A percentile compares a stretch with the other conserved stretches of the same genome.
These are phyloP conservation scores for Rhegmatorhina hoffmannsi DNA, from an alignment of 2,113 vertebrate species.

Conservation along the genomic window DNA sequence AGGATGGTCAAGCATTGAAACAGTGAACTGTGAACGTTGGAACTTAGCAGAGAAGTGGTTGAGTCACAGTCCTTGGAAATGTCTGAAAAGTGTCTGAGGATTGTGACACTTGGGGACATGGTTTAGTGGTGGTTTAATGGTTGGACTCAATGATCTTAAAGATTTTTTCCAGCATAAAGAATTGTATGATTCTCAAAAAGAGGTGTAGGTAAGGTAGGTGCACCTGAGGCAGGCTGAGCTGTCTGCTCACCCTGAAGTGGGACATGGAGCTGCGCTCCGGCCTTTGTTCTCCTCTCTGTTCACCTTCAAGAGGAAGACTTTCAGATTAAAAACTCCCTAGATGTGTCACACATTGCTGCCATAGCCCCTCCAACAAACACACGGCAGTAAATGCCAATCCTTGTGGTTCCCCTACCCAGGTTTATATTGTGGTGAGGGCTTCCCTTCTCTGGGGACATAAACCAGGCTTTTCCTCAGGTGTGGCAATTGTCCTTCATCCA, in stretches of 20 bases:
- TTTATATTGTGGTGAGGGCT: not conserved
- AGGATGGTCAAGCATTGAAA: not conserved
- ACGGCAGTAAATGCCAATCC: not conserved
- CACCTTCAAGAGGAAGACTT: not conserved
- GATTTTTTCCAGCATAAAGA: not conserved
- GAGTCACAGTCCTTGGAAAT: not conserved
- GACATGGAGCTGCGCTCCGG: not conserved
- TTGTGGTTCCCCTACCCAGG: rapidly evolving
- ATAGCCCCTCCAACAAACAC: not conserved
- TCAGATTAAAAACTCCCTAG: rapidly evolving
- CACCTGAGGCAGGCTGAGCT: rapidly evolving
- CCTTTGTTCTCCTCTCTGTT: not conserved
- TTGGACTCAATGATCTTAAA: rapidly evolving
- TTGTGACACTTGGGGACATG: not conserved
- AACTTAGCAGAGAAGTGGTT: not conserved
- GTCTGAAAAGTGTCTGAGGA: not conserved
- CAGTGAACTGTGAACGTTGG: not conserved
- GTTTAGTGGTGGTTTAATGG: not conserved
- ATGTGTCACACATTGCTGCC: rapidly evolving
- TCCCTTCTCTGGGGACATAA: not conserved
- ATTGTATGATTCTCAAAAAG: not conserved
- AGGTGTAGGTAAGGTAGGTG: not conserved
- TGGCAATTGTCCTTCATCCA: not conserved
- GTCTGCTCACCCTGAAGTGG: not conserved
- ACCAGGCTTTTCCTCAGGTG: not conserved